A percentile compares a stretch with the other conserved stretches of the same genome.
These are phyloP conservation scores for Aurelia sp. DNA, from an alignment of 30 jellyfish, hydroid and myxozoan genomes.

Conservation along the genomic window DNA sequence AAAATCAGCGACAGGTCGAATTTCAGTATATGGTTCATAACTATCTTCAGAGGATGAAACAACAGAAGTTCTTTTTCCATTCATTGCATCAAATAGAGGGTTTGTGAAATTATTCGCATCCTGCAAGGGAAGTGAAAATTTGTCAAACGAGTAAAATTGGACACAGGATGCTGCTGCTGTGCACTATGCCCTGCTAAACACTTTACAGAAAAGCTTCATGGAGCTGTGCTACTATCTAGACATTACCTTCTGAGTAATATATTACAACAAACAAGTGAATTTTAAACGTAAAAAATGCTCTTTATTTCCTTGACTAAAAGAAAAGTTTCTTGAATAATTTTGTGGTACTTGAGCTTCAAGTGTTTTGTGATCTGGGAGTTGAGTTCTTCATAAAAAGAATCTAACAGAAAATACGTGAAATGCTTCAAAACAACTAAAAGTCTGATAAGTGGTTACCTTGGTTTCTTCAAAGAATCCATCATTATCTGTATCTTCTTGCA, in stretches of 20 bases:
- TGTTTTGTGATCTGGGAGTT: too few relatives aligned
- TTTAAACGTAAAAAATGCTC: too few relatives aligned
- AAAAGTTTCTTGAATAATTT: too few relatives aligned
- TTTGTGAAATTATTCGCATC: constrained; percentile 40
- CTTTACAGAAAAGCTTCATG: background rate
- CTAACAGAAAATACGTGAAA: too few relatives aligned
- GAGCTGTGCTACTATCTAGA: too few relatives aligned
- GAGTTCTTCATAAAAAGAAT: too few relatives aligned
- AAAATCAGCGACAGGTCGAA: constrained; percentile 18
- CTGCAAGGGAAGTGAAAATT: background rate
- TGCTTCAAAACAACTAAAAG: too few relatives aligned
- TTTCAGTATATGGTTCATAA: constrained; percentile 22
- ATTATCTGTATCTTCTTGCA: constrained; percentile 62
- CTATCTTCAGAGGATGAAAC: constrained; percentile 14
- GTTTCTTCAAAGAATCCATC: constrained; percentile 66
- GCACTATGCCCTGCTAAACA: background rate
- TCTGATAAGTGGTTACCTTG: constrained; percentile 23
- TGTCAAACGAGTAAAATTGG: background rate
- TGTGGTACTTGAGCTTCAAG: too few relatives aligned
- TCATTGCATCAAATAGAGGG: constrained; percentile 38
- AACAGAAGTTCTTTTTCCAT: constrained; percentile 14
- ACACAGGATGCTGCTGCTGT: background rate
- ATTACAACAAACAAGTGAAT: too few relatives aligned
- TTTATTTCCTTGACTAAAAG: too few relatives aligned
- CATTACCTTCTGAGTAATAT: too few relatives aligned